phyloP scores from a whole-genome alignment of 1,140 invertebrate genomes.

The Cotesia typhae region DNA sequence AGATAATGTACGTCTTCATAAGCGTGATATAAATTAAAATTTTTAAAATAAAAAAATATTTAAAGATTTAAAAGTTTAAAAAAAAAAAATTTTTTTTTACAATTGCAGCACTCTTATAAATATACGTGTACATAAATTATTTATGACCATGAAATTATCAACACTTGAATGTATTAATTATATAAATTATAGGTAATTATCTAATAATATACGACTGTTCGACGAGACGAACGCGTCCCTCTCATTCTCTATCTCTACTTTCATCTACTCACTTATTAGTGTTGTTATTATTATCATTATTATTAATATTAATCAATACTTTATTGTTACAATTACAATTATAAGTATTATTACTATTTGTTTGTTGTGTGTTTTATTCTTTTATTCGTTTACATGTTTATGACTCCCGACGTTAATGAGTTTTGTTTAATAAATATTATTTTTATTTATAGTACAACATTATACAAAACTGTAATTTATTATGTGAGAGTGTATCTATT shows the following conservation, averaged over 20 bases:
- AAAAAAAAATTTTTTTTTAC: no score
- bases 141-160: not conserved
- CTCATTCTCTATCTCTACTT: slow-evolving; percentile 42
- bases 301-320: slow-evolving; percentile 11
- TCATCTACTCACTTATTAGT: slow-evolving; percentile 39
- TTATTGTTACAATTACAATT: slow-evolving; percentile 29
- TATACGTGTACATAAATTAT: slow-evolving; percentile 1
- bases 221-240: slow-evolving; percentile 39
- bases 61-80: no score
- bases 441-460: not conserved
- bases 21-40: no score
- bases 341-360: slow-evolving; percentile 28
- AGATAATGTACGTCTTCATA: no score
- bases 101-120: not conserved
- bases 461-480: no score
- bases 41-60: no score
- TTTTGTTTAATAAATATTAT: no score
- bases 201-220: slow-evolving; percentile 38
- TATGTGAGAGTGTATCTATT: slow-evolving; percentile 4
- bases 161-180: not conserved
- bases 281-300: slow-evolving; percentile 36
- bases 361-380: slow-evolving; percentile 1
- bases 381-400: not conserved
- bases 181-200: not conserved
- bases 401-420: no score